Evolutionary conservation across 2,797 vertebrate species (phyloP).

Genomic region (Phalanger gymnotis): DNA sequence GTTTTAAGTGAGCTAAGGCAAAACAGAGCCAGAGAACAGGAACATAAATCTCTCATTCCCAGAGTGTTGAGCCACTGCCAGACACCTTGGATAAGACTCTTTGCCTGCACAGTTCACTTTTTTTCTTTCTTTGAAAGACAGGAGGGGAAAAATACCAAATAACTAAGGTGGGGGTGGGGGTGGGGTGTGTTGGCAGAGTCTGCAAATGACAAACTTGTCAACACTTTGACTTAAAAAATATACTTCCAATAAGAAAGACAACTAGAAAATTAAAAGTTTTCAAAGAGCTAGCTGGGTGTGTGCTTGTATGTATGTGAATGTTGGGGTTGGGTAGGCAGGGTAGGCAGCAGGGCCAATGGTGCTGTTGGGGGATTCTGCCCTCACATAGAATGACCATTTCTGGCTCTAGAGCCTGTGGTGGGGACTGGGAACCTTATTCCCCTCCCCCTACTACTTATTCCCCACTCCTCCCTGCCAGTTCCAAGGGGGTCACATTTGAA

Average conservation of each 20-base stretch:
- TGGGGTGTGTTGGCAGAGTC: constrained; percentile 54
- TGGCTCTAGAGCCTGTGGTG: neutral
- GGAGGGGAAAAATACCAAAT: constrained; percentile 51
- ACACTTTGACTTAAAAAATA: constrained; percentile 66
- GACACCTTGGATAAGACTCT: constrained; percentile 67
- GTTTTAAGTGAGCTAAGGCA: constrained; percentile 78
- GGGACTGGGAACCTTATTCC: neutral
- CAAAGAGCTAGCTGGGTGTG: neutral
- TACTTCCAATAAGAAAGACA: constrained; percentile 72
- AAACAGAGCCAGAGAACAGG: constrained; percentile 62
- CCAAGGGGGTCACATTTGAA: neutral
- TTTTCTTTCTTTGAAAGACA: constrained; percentile 45
- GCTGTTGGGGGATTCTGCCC: neutral
- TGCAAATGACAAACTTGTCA: constrained; percentile 72
- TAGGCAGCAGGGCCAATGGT: neutral
- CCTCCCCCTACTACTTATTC: neutral
- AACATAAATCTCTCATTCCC: constrained; percentile 76
- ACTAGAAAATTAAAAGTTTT: constrained; percentile 33
- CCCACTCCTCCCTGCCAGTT: neutral
- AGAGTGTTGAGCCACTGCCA: constrained; percentile 56
- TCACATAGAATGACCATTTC: neutral
- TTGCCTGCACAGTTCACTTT: constrained; percentile 62
- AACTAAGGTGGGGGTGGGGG: neutral
- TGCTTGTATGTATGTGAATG: neutral
- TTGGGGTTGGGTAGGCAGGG: neutral